phyloP scores from a whole-genome alignment of 2,888 invertebrate genomes.

The Eupithecia inturbata region DNA sequence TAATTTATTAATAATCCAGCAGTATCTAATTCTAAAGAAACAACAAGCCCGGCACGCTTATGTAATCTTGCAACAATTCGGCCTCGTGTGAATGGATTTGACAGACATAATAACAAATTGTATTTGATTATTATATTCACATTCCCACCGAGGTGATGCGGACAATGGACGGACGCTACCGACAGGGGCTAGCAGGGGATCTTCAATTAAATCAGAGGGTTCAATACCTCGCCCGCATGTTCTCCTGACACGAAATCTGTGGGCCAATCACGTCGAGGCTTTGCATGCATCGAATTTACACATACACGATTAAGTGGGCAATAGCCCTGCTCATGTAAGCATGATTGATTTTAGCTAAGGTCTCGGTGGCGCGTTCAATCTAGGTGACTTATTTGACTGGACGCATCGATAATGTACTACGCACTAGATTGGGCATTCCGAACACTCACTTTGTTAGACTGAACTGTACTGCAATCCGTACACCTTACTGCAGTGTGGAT shows the following conservation, averaged over 20 bases:
- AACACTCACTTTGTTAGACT: too few relatives aligned
- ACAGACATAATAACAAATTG: slow-evolving; percentile 46
- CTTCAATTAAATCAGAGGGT: slow-evolving; percentile 80
- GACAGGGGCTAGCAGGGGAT: slow-evolving; percentile 60
- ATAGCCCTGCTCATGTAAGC: slow-evolving; percentile 20
- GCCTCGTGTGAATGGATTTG: slow-evolving; percentile 42
- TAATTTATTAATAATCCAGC: slow-evolving; percentile 4
- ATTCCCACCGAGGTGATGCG: slow-evolving; percentile 49
- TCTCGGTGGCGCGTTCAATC: not conserved
- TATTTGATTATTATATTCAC: slow-evolving; percentile 49
- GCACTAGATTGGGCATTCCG: too few relatives aligned
- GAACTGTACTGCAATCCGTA: too few relatives aligned
- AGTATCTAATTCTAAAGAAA: slow-evolving; percentile 28
- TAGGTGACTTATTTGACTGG: not conserved
- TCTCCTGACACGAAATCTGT: slow-evolving; percentile 61
- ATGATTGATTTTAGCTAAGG: slow-evolving; percentile 7
- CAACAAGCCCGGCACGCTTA: slow-evolving; percentile 32
- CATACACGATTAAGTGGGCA: slow-evolving; percentile 46
- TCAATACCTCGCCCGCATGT: slow-evolving; percentile 75
- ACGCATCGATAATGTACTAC: not conserved
- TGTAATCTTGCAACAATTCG: slow-evolving; percentile 35
- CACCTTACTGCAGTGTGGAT: too few relatives aligned
- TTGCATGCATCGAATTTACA: slow-evolving; percentile 66
- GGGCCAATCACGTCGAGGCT: slow-evolving; percentile 68
- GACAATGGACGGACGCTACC: slow-evolving; percentile 59